Conservation (phyloP, 2,113 vertebrate genomes). For the Nothoprocta pentlandii region DNA sequence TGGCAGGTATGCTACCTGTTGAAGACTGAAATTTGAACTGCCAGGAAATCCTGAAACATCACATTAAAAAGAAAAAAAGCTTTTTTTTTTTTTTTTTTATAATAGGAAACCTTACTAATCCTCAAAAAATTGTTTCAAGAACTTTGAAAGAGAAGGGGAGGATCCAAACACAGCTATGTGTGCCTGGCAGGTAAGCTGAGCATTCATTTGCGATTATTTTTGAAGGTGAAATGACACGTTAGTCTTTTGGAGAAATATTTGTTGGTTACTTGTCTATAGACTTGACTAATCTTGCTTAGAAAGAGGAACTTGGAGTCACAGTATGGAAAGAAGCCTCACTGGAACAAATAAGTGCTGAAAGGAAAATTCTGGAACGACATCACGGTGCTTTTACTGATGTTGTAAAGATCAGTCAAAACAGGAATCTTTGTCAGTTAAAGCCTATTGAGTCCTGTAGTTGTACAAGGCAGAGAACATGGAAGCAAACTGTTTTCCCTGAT, state of each 20-base stretch:
- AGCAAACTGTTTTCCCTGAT: neutral
- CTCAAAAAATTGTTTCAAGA: neutral
- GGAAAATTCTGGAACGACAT: no score
- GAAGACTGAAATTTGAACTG: slow-evolving; percentile 32
- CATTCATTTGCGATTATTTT: neutral
- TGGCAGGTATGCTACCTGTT: neutral
- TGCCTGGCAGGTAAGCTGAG: neutral
- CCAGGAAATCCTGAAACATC: neutral
- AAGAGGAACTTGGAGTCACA: neutral
- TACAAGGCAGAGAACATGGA: neutral
- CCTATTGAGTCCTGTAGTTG: neutral
- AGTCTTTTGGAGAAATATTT: neutral
- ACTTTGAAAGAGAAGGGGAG: neutral
- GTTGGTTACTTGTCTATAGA: neutral
- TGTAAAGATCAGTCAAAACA: neutral
- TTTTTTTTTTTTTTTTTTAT: neutral
- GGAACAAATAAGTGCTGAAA: neutral
- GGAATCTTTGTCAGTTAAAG: neutral
- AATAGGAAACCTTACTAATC: neutral
- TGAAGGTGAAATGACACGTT: neutral
- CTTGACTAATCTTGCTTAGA: neutral
- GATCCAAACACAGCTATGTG: neutral
- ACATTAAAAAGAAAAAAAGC: neutral
- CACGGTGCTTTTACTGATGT: neutral
- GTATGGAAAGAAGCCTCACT: neutral